These are phyloP conservation scores for Sebastes hopkinsi DNA, from an alignment of 2,797 vertebrate species.

Conservation along the genomic window DNA sequence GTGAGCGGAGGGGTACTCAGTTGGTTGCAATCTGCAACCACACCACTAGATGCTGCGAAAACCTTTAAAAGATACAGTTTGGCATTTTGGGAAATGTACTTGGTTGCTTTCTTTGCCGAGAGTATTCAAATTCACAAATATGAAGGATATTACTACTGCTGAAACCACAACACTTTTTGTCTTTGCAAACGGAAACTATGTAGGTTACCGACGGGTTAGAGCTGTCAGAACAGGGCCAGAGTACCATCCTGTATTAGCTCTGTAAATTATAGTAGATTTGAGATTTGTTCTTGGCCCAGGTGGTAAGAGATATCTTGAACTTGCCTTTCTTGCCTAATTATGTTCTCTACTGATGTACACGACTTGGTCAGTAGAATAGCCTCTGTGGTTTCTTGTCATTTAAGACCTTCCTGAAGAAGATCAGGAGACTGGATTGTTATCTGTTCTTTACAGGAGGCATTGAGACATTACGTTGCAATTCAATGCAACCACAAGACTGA, in stretches of 20 bases:
- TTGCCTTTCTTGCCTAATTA: background rate
- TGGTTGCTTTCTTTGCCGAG: background rate
- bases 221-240: background rate
- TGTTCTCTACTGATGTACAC: background rate
- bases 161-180: too few species aligned
- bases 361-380: too few species aligned
- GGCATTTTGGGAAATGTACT: background rate
- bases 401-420: background rate
- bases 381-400: too few species aligned
- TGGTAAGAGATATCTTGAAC: background rate
- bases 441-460: background rate
- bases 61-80: too few species aligned
- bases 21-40: too few species aligned
- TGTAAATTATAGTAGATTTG: background rate
- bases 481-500: background rate
- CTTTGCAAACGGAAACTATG: too few species aligned
- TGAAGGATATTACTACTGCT: too few species aligned
- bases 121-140: background rate
- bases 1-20: too few species aligned
- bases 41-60: too few species aligned
- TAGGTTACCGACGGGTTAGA: too few species aligned
- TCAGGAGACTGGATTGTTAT: background rate
- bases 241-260: background rate
- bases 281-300: background rate
- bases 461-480: background rate